phyloP scores from a whole-genome alignment of 2,888 invertebrate species.

The Mythimna albipuncta region DNA sequence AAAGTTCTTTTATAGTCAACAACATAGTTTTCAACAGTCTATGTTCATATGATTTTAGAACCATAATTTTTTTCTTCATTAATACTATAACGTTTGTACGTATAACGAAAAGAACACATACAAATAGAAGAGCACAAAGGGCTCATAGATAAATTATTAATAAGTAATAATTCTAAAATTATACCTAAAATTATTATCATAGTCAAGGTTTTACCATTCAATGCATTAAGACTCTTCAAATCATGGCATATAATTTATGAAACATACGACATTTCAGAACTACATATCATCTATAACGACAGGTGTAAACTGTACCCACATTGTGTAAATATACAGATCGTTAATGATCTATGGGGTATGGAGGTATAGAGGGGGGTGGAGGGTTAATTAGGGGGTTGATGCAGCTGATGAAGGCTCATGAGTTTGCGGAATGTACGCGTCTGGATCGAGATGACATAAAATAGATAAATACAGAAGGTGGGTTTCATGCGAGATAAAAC shows the following conservation, averaged over 20 bases:
- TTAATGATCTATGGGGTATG: slow-evolving; percentile 64
- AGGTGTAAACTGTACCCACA: slow-evolving; percentile 46
- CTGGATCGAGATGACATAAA: slow-evolving; percentile 34
- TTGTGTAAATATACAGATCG: slow-evolving; percentile 65
- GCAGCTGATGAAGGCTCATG: slow-evolving; percentile 60
- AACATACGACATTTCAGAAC: slow-evolving; percentile 17
- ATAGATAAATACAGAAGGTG: background rate
- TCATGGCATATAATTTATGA: background rate
- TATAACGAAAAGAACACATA: too few species aligned
- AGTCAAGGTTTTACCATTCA: background rate
- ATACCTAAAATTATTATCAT: background rate
- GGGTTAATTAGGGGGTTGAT: slow-evolving; percentile 61
- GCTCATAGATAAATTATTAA: too few species aligned
- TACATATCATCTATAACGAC: slow-evolving; percentile 35
- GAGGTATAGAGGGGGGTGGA: slow-evolving; percentile 10
- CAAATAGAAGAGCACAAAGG: too few species aligned
- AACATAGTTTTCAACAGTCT: too few species aligned
- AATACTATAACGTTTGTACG: too few species aligned
- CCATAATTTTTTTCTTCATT: too few species aligned
- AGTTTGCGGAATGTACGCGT: slow-evolving; percentile 55
- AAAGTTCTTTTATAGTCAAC: too few species aligned
- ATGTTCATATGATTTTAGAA: too few species aligned
- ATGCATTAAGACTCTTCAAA: slow-evolving; percentile 5
- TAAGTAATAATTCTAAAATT: background rate
- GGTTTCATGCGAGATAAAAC: background rate